phyloP scores from a whole-genome alignment of 1,140 invertebrate species.

The Anoplophora glabripennis region DNA sequence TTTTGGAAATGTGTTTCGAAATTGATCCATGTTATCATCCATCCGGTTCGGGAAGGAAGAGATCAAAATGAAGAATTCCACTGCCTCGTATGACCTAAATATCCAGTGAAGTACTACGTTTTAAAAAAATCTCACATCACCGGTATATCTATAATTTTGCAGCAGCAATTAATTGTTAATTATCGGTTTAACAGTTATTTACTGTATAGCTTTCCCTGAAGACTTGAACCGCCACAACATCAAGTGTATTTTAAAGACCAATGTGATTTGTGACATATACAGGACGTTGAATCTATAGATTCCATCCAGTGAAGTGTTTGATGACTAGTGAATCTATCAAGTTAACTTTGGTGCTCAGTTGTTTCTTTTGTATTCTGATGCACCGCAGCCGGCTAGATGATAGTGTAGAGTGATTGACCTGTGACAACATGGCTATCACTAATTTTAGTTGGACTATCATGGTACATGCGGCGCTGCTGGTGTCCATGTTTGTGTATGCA shows the following conservation, averaged over 20 bases:
- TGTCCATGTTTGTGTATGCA: background rate
- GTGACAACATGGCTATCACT: background rate
- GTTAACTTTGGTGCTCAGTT: background rate
- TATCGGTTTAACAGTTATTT: background rate
- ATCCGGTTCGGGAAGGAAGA: background rate
- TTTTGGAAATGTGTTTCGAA: background rate
- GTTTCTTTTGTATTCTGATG: background rate
- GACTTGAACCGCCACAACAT: too few species aligned
- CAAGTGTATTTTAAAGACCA: too few species aligned
- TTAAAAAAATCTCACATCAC: constrained; percentile 1
- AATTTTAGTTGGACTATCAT: constrained; percentile 1
- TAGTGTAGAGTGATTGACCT: background rate
- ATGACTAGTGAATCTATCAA: background rate
- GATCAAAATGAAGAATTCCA: background rate
- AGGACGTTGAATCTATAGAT: background rate
- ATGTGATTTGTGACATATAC: background rate
- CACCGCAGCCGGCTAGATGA: constrained; percentile 1
- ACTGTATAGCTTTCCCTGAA: constrained; percentile 1
- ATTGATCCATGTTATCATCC: background rate
- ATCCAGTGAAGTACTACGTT: background rate
- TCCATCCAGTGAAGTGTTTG: background rate
- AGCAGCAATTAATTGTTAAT: background rate
- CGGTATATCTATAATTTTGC: constrained; percentile 3
- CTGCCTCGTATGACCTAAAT: constrained; percentile 3
- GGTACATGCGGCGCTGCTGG: background rate